Percentiles rank a stretch among this genome's conserved stretches.
Evolutionary conservation across 1,140 invertebrate species (phyloP).

Genomic region (Copidosoma floridanum): DNA sequence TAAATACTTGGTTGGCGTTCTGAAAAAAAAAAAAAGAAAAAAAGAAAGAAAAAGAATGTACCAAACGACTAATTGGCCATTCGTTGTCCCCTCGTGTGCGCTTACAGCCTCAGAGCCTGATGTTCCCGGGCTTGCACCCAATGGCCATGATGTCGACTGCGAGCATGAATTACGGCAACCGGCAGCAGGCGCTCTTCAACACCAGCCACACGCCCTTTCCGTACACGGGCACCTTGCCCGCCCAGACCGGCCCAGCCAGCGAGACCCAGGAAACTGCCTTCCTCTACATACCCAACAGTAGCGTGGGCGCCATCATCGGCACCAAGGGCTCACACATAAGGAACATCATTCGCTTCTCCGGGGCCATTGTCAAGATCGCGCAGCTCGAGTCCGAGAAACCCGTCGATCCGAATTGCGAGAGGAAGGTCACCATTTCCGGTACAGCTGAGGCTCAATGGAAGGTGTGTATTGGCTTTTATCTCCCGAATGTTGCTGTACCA

Average conservation of each 20-base stretch:
- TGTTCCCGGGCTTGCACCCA: conserved; percentile 93
- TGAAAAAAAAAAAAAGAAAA: no score
- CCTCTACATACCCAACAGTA: conserved; percentile 95
- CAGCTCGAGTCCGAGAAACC: conserved; percentile 80
- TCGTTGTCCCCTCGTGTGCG: no score
- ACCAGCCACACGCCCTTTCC: conserved; percentile 60
- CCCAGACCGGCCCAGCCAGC: conserved; percentile 54
- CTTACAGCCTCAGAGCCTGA: conserved; percentile 82
- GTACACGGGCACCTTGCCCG: conserved; percentile 48
- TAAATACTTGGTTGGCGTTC: no score
- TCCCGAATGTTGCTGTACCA: no score
- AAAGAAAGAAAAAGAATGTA: no score
- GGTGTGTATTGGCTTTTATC: no score
- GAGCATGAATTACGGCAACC: conserved; percentile 67
- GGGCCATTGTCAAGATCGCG: conserved; percentile 91
- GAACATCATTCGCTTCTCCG: conserved; percentile 94
- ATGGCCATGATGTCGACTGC: conserved; percentile 96
- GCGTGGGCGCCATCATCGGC: conserved; percentile 96
- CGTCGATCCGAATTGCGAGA: conserved; percentile 71
- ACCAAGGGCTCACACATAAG: conserved; percentile 95
- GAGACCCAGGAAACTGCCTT: conserved; percentile 83
- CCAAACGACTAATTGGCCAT: conserved; percentile 18
- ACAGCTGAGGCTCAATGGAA: conserved; percentile 96
- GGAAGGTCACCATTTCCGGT: conserved; percentile 93
- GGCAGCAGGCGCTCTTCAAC: conserved; percentile 58